These are phyloP conservation scores for Lepidostoma basale DNA, from an alignment of 1,140 invertebrate species.

Conservation along the genomic window DNA sequence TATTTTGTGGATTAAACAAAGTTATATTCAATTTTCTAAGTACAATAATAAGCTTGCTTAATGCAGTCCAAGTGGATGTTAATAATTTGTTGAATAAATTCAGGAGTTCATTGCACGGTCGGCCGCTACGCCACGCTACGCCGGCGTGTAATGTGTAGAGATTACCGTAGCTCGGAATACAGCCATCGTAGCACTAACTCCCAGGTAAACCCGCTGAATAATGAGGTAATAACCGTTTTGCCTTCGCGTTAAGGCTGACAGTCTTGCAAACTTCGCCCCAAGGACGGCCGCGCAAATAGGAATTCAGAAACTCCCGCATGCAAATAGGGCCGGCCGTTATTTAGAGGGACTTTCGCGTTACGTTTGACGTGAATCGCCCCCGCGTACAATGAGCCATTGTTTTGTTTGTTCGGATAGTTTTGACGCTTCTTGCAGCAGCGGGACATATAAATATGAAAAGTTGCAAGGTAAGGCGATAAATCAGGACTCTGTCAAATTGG, in stretches of 20 bases:
- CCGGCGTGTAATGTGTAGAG: constrained; percentile 10
- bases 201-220: constrained; percentile 37
- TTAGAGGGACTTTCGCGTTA: too few relatives aligned
- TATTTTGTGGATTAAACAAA: too few relatives aligned
- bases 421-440: too few relatives aligned
- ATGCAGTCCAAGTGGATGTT: not conserved
- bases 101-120: not conserved
- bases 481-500: too few relatives aligned
- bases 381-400: too few relatives aligned
- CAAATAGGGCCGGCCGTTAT: too few relatives aligned
- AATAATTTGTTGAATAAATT: not conserved
- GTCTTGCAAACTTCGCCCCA: constrained; percentile 23
- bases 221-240: constrained; percentile 39
- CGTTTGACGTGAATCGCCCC: too few relatives aligned
- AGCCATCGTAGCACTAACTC: not conserved
- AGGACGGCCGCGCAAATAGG: constrained; percentile 15
- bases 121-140: not conserved
- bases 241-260: constrained; percentile 14
- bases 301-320: constrained; percentile 15
- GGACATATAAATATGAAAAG: too few relatives aligned
- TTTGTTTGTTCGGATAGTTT: too few relatives aligned
- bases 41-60: too few relatives aligned
- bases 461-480: too few relatives aligned
- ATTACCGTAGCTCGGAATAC: not conserved
- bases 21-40: too few relatives aligned